phyloP scores from a whole-genome alignment of 2,113 vertebrate species.

The Danionella cerebrum region DNA sequence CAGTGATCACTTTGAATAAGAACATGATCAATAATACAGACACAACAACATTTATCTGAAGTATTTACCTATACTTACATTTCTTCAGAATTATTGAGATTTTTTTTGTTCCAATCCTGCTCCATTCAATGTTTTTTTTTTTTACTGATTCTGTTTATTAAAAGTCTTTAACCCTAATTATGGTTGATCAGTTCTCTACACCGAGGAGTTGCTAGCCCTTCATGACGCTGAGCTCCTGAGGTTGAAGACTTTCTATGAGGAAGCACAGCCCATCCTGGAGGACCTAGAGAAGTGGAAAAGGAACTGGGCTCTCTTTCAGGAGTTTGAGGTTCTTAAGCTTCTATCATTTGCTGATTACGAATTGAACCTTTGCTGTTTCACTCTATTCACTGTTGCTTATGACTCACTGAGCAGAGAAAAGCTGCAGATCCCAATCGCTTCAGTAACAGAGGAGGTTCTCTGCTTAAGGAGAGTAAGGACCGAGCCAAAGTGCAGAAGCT shows the following conservation, averaged over 20 bases:
- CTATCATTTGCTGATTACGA: too few relatives aligned
- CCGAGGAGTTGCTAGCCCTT: conserved; percentile 48
- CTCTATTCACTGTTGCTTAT: neutral
- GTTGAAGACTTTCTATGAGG: conserved; percentile 40
- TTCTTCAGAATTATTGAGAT: too few relatives aligned
- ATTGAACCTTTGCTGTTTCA: neutral
- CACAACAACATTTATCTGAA: too few relatives aligned
- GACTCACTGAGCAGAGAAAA: conserved; percentile 47
- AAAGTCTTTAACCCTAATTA: neutral
- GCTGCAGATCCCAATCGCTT: conserved; percentile 59
- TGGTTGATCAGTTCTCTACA: conserved; percentile 46
- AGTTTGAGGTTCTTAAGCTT: conserved; percentile 49
- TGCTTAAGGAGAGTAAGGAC: conserved; percentile 59
- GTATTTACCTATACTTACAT: too few relatives aligned
- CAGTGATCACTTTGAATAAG: too few relatives aligned
- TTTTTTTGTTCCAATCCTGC: too few relatives aligned
- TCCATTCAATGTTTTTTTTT: too few relatives aligned
- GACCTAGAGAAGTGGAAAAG: conserved; percentile 52
- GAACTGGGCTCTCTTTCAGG: conserved; percentile 46
- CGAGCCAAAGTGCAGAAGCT: conserved; percentile 53
- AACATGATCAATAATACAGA: too few relatives aligned
- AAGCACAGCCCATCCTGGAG: conserved; percentile 45
- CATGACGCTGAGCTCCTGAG: conserved; percentile 53
- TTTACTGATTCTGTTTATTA: too few relatives aligned
- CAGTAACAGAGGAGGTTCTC: conserved; percentile 56